Conservation (phyloP, 2,113 vertebrate species). For the Tauraco erythrolophus region DNA sequence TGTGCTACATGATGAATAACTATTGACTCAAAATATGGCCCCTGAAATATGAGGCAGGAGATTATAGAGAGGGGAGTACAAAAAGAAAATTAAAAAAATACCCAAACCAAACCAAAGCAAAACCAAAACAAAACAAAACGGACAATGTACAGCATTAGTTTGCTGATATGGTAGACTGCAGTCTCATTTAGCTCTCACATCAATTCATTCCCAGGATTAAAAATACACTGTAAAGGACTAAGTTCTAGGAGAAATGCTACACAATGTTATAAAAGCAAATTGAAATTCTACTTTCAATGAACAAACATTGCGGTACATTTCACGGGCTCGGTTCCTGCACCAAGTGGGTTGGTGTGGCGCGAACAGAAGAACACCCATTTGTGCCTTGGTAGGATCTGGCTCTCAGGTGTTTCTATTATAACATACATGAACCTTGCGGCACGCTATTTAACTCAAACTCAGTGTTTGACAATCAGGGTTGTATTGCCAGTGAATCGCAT, state of each 20-base stretch:
- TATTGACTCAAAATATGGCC: background rate
- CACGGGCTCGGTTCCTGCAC: background rate
- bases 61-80: background rate
- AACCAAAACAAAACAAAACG: background rate
- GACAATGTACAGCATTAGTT: fast-evolving
- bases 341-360: background rate
- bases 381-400: background rate
- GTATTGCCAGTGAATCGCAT: background rate
- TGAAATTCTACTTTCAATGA: background rate
- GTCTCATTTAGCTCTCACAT: background rate
- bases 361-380: background rate
- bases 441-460: background rate
- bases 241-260: background rate
- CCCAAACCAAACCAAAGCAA: background rate
- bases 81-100: too few species aligned
- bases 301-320: background rate
- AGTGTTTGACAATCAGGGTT: background rate
- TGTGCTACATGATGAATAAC: background rate
- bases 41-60: background rate
- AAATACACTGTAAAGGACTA: background rate
- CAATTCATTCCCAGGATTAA: background rate
- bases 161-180: background rate
- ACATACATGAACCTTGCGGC: background rate
- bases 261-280: background rate
- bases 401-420: background rate